Percentiles rank a stretch among this genome's conserved stretches.
phyloP scores from a whole-genome alignment of 2,113 vertebrate genomes.

The Edolisoma coerulescens region DNA sequence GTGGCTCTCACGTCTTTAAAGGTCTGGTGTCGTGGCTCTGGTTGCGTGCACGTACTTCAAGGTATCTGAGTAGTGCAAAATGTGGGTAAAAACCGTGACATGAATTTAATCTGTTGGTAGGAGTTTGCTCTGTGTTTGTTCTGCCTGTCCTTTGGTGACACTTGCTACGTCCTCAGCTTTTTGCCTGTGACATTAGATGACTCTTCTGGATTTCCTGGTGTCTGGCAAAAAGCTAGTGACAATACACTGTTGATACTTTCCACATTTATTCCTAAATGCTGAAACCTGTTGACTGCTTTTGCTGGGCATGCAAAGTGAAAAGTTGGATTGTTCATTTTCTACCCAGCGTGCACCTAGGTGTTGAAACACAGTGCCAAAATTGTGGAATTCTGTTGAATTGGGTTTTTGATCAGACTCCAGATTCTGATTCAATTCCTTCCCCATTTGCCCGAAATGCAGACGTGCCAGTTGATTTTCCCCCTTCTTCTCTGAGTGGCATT shows the following conservation, averaged over 20 bases:
- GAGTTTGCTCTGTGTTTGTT: background rate
- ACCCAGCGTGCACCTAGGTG: background rate
- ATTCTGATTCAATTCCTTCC: background rate
- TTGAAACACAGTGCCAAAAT: background rate
- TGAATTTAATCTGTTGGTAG: background rate
- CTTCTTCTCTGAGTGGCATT: background rate
- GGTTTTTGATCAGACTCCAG: background rate
- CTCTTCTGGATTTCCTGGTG: background rate
- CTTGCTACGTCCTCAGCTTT: background rate
- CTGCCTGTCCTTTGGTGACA: background rate
- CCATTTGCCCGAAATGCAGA: background rate
- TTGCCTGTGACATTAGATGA: background rate
- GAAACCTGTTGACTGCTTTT: background rate
- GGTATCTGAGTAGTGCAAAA: constrained; percentile 17
- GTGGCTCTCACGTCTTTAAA: constrained; percentile 72
- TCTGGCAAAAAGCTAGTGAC: background rate
- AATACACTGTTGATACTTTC: background rate
- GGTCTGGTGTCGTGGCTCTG: constrained; percentile 78
- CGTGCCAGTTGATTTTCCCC: background rate
- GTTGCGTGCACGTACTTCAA: constrained; percentile 69
- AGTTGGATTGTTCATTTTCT: background rate
- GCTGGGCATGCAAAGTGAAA: background rate
- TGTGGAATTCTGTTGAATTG: background rate
- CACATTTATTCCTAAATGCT: background rate
- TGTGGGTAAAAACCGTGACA: background rate